phyloP scores from a whole-genome alignment of 2,113 vertebrate species.

The Bagarius yarrelli region DNA sequence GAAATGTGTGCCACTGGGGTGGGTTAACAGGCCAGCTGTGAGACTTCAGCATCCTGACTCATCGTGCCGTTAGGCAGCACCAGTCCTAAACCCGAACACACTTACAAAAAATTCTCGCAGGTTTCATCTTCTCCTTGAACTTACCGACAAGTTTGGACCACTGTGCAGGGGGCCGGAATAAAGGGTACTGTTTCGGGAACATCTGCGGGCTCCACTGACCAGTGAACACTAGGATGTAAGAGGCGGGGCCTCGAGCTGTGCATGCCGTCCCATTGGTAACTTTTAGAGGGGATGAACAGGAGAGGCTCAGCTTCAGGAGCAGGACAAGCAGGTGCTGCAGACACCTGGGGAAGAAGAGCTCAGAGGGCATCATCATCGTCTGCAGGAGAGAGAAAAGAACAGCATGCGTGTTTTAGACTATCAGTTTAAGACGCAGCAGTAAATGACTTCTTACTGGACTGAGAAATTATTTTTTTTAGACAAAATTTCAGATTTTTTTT shows the following conservation, averaged over 20 bases:
- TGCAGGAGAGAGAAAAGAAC: not conserved
- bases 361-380: constrained; percentile 66
- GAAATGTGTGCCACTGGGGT: constrained; percentile 19
- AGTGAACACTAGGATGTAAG: constrained; percentile 76
- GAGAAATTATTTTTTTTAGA: too few relatives aligned
- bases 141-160: constrained; percentile 80
- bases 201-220: constrained; percentile 75
- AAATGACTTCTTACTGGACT: too few relatives aligned
- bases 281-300: constrained; percentile 56
- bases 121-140: constrained; percentile 21
- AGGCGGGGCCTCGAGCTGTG: constrained; percentile 69
- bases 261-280: constrained; percentile 64
- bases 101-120: not conserved
- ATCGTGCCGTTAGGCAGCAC: constrained; percentile 38
- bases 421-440: too few relatives aligned
- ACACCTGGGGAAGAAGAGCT: constrained; percentile 64
- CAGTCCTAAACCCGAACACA: not conserved
- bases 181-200: constrained; percentile 78
- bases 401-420: not conserved
- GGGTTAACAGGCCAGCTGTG: constrained; percentile 48
- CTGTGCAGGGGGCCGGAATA: constrained; percentile 77
- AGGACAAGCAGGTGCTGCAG: constrained; percentile 67
- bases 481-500: too few relatives aligned
- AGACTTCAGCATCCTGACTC: constrained; percentile 37
- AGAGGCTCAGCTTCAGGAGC: constrained; percentile 64